Conservation (phyloP, 1,140 invertebrate genomes). For the Drosophila jambulina region DNA sequence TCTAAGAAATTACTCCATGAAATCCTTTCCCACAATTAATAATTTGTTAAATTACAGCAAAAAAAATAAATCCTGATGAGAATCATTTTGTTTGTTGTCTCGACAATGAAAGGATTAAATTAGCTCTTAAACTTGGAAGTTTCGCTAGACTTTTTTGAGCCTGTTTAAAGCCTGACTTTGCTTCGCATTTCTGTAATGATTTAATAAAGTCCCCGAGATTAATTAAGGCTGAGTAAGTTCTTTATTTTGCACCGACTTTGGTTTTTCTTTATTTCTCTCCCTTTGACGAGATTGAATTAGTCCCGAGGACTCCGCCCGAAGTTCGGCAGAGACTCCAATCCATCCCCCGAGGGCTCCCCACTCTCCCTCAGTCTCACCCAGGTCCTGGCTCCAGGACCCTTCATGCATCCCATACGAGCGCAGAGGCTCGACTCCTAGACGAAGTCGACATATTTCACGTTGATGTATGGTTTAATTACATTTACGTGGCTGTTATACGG, state of each 20-base stretch:
- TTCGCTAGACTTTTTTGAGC: conserved; percentile 13
- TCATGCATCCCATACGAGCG: conserved; percentile 21
- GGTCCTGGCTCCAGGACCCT: conserved; percentile 14
- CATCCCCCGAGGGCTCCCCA: neutral
- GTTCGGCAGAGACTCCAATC: conserved; percentile 16
- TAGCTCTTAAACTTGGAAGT: neutral
- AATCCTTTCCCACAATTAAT: neutral
- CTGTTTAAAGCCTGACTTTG: conserved; percentile 4
- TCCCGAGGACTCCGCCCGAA: conserved; percentile 3
- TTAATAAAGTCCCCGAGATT: conserved; percentile 42
- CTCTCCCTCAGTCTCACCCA: neutral
- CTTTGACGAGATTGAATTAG: conserved; percentile 35
- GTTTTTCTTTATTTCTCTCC: conserved; percentile 4
- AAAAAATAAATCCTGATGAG: neutral
- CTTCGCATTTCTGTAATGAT: conserved; percentile 22
- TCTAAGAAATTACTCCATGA: neutral
- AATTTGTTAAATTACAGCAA: neutral
- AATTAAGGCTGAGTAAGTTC: conserved; percentile 33
- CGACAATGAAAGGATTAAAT: conserved; percentile 12
- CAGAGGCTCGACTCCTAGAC: conserved; percentile 21
- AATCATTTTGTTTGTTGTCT: neutral
- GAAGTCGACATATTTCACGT: conserved; percentile 78
- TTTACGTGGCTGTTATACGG: conserved; percentile 74
- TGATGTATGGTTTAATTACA: conserved; percentile 84
- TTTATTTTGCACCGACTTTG: conserved; percentile 36